Evolutionary conservation across 1,140 invertebrate species (phyloP).

Genomic region (Dinoponera quadriceps): DNA sequence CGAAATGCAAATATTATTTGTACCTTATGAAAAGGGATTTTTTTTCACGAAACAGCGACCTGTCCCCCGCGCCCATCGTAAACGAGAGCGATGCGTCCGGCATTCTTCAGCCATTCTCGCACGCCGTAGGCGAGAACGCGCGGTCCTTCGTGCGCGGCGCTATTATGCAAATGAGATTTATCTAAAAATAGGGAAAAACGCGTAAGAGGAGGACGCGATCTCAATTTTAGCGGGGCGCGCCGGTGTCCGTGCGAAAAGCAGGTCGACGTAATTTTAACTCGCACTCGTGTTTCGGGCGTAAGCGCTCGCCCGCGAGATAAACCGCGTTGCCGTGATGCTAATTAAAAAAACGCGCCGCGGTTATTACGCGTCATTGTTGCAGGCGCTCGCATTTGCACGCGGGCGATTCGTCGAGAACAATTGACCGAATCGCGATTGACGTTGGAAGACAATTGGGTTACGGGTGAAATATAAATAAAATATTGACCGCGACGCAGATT

Average conservation of each 20-base stretch:
- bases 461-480: slow-evolving; percentile 59
- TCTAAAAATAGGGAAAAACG: slow-evolving; percentile 59
- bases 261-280: slow-evolving; percentile 55
- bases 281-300: slow-evolving; percentile 52
- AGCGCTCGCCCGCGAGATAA: slow-evolving; percentile 49
- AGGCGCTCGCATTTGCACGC: slow-evolving; percentile 46
- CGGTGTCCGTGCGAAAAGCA: slow-evolving; percentile 53
- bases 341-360: slow-evolving; percentile 58
- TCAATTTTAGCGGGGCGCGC: slow-evolving; percentile 50
- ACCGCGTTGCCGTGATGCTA: slow-evolving; percentile 54
- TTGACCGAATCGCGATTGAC: slow-evolving; percentile 60
- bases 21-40: background rate
- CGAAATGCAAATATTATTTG: background rate
- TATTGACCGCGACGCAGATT: slow-evolving; percentile 47
- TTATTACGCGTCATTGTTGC: slow-evolving; percentile 62
- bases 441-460: slow-evolving; percentile 58
- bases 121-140: slow-evolving; percentile 17
- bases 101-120: slow-evolving; percentile 26
- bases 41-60: slow-evolving; percentile 8
- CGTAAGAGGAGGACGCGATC: slow-evolving; percentile 38
- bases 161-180: slow-evolving; percentile 66
- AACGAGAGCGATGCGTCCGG: slow-evolving; percentile 32
- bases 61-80: slow-evolving; percentile 12
- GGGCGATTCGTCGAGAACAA: slow-evolving; percentile 56
- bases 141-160: slow-evolving; percentile 18